Percentiles rank a stretch among this genome's conserved stretches.
These are phyloP conservation scores for Holothuria scabra DNA, from an alignment of 53 echinoderm and acorn worm species.

Conservation along the genomic window DNA sequence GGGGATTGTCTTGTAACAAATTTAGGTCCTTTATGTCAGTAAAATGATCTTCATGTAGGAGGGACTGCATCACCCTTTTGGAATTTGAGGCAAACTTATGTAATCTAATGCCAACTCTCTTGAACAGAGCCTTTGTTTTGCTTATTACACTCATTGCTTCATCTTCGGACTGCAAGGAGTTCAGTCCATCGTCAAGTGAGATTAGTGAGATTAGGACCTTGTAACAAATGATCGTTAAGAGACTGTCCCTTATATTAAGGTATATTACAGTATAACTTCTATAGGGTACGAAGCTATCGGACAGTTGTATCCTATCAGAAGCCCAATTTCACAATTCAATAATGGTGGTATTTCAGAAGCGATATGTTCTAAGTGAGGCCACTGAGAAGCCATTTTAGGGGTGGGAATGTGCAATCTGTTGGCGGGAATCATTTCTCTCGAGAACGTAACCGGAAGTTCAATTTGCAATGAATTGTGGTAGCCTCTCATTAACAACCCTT, in stretches of 20 bases:
- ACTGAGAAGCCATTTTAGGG: too few relatives aligned
- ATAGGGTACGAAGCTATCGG: too few relatives aligned
- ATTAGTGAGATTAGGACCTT: slow-evolving; percentile 15
- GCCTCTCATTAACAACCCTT: slow-evolving; percentile 38
- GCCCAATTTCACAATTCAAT: too few relatives aligned
- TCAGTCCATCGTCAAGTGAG: slow-evolving; percentile 68
- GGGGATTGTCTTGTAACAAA: background rate
- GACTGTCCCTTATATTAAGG: background rate
- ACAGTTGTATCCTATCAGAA: too few relatives aligned
- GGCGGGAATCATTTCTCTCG: too few relatives aligned
- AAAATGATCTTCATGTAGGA: slow-evolving; percentile 48
- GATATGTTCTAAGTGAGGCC: too few relatives aligned
- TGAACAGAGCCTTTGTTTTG: too few relatives aligned
- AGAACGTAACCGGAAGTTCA: background rate
- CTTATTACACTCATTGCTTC: slow-evolving; percentile 55
- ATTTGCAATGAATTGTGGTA: slow-evolving; percentile 43
- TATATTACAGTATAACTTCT: too few relatives aligned
- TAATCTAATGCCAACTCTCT: too few relatives aligned
- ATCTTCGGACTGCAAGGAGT: slow-evolving; percentile 44
- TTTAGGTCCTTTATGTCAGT: slow-evolving; percentile 46
- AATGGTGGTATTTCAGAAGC: too few relatives aligned
- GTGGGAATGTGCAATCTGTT: too few relatives aligned
- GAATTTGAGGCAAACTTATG: slow-evolving; percentile 59
- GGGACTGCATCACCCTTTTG: slow-evolving; percentile 48
- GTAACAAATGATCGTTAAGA: background rate